These are phyloP conservation scores for Acanthosepion esculentum DNA, from an alignment of 2,888 invertebrate genomes.

Conservation along the genomic window DNA sequence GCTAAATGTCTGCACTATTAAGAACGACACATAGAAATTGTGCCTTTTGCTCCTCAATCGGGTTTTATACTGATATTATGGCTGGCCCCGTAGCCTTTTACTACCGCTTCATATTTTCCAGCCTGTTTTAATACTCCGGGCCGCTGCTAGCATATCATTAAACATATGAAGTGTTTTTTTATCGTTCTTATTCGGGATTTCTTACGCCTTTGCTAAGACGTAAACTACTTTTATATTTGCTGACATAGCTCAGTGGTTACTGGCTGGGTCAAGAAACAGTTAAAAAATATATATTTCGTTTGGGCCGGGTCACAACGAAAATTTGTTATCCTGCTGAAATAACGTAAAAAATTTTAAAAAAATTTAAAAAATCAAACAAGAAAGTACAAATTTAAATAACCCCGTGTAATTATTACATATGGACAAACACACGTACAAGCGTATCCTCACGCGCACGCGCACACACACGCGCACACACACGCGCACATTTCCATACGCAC, in stretches of 20 bases:
- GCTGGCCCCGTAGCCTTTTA: background rate
- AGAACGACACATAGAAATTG: background rate
- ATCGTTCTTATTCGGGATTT: background rate
- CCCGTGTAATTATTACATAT: no score
- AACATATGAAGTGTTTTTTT: constrained; percentile 22
- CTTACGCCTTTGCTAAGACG: background rate
- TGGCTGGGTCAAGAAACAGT: background rate
- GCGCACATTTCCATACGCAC: no score
- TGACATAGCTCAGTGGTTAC: background rate
- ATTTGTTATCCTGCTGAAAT: no score
- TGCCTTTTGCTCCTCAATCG: constrained; percentile 1
- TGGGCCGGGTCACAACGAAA: no score
- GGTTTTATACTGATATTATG: constrained; percentile 13
- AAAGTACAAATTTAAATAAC: no score
- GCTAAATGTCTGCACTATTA: background rate
- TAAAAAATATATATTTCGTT: no score
- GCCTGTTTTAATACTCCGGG: background rate
- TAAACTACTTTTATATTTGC: constrained; percentile 6
- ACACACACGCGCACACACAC: no score
- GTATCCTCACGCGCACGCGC: no score
- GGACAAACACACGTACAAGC: no score
- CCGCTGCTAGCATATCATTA: constrained; percentile 20
- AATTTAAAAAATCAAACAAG: no score
- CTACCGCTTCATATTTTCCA: background rate
- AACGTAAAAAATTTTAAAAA: no score